These are phyloP conservation scores for Halcyon malimbica DNA, from an alignment of 2,113 vertebrate species.

Conservation along the genomic window DNA sequence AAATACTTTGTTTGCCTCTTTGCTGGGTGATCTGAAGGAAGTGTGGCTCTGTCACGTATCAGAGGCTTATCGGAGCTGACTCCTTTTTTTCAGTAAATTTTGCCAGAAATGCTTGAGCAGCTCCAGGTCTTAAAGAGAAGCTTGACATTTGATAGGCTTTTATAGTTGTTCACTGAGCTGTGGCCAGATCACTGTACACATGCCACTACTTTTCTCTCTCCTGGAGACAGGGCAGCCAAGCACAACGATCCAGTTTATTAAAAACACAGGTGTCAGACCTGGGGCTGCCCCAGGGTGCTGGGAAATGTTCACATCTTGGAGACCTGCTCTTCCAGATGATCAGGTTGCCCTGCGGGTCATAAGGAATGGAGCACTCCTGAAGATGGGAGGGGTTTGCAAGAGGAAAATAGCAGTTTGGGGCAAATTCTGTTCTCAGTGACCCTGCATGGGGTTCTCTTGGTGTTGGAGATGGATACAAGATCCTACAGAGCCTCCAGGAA, in stretches of 20 bases:
- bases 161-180: slow-evolving; percentile 10
- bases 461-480: background rate
- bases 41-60: background rate
- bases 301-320: background rate
- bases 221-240: background rate
- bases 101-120: background rate
- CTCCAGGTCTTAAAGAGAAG: background rate
- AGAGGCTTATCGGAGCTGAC: background rate
- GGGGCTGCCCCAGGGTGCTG: background rate
- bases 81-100: background rate
- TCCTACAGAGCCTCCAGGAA: background rate
- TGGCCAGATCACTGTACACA: fast-evolving
- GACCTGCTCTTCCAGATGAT: background rate
- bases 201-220: background rate
- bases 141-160: background rate
- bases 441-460: background rate
- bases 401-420: background rate
- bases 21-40: background rate
- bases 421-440: background rate
- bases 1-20: background rate
- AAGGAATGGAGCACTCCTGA: background rate
- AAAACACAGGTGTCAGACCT: background rate
- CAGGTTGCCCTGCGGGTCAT: background rate
- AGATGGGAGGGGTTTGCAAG: background rate
- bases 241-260: background rate